A percentile compares a stretch with the other conserved stretches of the same genome.
These are phyloP conservation scores for Agrotis ipsilon DNA, from an alignment of 2,888 invertebrate species.

Conservation along the genomic window DNA sequence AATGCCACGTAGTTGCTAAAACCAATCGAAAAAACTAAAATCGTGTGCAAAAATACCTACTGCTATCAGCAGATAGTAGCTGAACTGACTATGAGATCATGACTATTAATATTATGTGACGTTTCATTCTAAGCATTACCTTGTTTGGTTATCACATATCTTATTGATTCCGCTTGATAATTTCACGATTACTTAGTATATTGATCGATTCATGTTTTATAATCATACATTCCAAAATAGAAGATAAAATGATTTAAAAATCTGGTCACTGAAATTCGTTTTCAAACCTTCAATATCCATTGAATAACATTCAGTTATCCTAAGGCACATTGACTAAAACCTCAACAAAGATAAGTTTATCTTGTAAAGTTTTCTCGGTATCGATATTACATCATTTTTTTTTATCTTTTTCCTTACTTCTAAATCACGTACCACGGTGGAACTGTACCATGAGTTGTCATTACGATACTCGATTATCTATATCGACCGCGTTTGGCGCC, in stretches of 20 bases:
- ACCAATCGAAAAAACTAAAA: not conserved
- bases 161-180: constrained; percentile 32
- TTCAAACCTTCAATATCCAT: not conserved
- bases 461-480: no score
- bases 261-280: not conserved
- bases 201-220: constrained; percentile 7
- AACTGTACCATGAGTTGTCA: no score
- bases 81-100: constrained; percentile 15
- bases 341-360: not conserved
- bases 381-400: no score
- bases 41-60: constrained; percentile 47
- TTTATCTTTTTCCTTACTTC: not conserved
- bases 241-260: constrained; percentile 8
- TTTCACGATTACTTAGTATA: constrained; percentile 22
- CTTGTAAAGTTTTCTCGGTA: not conserved
- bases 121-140: constrained; percentile 5
- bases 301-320: not conserved
- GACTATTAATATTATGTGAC: not conserved
- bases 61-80: constrained; percentile 21
- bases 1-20: not conserved
- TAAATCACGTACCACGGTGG: not conserved
- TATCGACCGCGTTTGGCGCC: no score
- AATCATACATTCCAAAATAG: constrained; percentile 15
- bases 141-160: constrained; percentile 13
- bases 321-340: not conserved